Base-by-base conservation (phyloP, 1,140 invertebrate genomes). In the Zaprionus lachaisei region DNA sequence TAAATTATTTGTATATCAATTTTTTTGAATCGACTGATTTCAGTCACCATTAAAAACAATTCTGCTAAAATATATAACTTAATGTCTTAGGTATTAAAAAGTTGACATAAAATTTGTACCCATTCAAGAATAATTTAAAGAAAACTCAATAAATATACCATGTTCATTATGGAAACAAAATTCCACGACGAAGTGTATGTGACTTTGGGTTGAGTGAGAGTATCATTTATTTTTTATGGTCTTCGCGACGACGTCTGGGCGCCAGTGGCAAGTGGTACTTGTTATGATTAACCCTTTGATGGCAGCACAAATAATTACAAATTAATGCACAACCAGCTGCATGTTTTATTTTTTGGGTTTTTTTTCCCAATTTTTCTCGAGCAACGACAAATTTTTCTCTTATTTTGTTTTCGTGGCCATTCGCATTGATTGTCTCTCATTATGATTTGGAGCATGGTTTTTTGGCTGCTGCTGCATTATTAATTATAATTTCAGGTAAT, bases 241-340 rank as follows among this genome's bases (percentile, higher is more conserved):
- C 31, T 38, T 2, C 37, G 28, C 55, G 17, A 22, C 55, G 70
- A 60, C 31, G 17, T 47, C 20, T 65, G 62, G 55, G 49, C 41
- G 66, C 60, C 44, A 24, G 41, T 9, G 37, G 12, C 55, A 68
- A 77, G 61, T 64, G 67, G 54, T 76, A 83, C 76, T 76, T 80
- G 81, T 73, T 67, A 51, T 83, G 67, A 80, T 77, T 83, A 83
- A 80, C 81, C 77, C 76, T 79, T 82, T 68, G 72, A 64, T 79
- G 77, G 60, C 58, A 69, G 76, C 65, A 66, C 37, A 83, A 83
- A 83, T 83, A 83, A 83, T 83, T 80, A 77, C 79, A 69, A 80
- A 76, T 79, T 76, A 83, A 79, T 79, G 66, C 67, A 58, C 44
- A 62, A 44, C 22, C 80, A 79, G 55, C 65, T 83, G 80, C 3